phyloP scores from a whole-genome alignment of 2,113 vertebrate species.

The Hemichromis elongatus region DNA sequence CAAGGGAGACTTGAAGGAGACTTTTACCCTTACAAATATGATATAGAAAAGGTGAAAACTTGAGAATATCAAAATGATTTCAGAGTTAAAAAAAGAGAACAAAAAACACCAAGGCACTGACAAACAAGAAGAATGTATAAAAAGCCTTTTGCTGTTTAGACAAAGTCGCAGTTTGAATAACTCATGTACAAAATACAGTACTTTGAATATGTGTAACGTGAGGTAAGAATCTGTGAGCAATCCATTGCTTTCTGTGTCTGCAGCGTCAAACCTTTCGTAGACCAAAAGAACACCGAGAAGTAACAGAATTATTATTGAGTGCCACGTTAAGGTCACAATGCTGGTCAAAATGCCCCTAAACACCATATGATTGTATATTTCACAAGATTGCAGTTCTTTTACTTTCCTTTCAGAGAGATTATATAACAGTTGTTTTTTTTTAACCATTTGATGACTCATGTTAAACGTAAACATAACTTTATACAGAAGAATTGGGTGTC shows the following conservation, averaged over 20 bases:
- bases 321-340: not conserved
- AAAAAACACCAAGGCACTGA: constrained; percentile 71
- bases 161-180: constrained; percentile 30
- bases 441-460: not conserved
- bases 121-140: constrained; percentile 56
- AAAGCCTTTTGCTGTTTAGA: constrained; percentile 35
- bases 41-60: constrained; percentile 68
- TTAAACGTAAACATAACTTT: constrained; percentile 1
- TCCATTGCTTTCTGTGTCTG: constrained; percentile 34
- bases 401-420: not conserved
- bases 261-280: not conserved
- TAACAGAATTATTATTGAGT: not conserved
- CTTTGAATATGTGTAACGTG: constrained; percentile 45
- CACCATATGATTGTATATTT: not conserved
- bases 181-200: constrained; percentile 58
- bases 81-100: constrained; percentile 19
- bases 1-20: constrained; percentile 19
- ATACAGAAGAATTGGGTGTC: not conserved
- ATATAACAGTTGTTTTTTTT: not conserved
- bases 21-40: constrained; percentile 61
- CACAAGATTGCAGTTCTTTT: not conserved
- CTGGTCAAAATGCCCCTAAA: not conserved
- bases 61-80: constrained; percentile 62
- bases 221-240: constrained; percentile 59
- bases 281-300: constrained; percentile 5